Conservation (phyloP, 2,113 vertebrate species). For the Daubentonia madagascariensis region DNA sequence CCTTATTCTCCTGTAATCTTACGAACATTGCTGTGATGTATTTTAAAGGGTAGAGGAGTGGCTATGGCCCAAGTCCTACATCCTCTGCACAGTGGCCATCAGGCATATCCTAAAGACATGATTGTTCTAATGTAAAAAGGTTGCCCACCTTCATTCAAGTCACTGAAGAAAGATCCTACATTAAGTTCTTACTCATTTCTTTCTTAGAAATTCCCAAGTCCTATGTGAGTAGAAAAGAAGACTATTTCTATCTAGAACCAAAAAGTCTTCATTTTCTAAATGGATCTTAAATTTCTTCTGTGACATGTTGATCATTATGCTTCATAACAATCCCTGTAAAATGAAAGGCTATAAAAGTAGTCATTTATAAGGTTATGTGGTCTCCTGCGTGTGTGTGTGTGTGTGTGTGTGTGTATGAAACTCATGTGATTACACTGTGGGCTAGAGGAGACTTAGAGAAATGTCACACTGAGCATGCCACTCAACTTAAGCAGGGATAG, state of each 20-base stretch:
- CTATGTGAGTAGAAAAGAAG: neutral
- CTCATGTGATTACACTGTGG: neutral
- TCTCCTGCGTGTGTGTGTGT: neutral
- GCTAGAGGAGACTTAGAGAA: slow-evolving; percentile 21
- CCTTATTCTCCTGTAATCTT: neutral
- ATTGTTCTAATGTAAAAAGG: neutral
- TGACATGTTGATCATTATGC: slow-evolving; percentile 37
- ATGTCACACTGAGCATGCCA: neutral
- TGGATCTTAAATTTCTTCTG: slow-evolving; percentile 20
- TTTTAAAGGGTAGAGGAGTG: neutral
- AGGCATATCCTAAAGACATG: neutral
- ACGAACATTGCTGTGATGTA: neutral
- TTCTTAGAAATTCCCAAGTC: slow-evolving; percentile 20
- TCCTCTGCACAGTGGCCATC: neutral
- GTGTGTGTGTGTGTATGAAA: neutral
- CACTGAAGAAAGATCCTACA: neutral
- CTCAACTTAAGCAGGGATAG: neutral
- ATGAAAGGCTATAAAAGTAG: slow-evolving; percentile 49
- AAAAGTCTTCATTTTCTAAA: slow-evolving; percentile 13
- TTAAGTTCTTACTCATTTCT: slow-evolving; percentile 16
- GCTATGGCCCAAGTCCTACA: neutral
- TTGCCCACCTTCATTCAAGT: neutral
- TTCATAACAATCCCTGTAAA: slow-evolving; percentile 63
- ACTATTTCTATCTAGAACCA: slow-evolving; percentile 20
- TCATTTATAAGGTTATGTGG: slow-evolving; percentile 59